Base-by-base conservation (phyloP, 2,797 vertebrate species). In the Rhinoraja longicauda region DNA sequence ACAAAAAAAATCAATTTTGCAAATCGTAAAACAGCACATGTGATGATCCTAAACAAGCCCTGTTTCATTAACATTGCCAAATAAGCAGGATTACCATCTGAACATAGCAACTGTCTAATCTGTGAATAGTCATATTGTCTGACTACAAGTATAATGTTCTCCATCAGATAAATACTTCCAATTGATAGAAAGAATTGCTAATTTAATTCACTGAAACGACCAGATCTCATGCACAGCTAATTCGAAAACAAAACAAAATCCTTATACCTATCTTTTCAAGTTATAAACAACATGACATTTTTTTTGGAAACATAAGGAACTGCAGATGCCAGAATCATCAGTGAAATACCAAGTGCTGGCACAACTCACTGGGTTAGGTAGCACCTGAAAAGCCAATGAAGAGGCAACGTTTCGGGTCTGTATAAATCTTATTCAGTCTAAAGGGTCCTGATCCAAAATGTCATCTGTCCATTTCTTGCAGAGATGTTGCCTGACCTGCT, bases 81-180 rank as follows among this genome's bases (percentile, higher is more conserved):
- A 5, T n/a, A 29, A 32, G 64, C 32, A 88, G n/a, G 19, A 64
- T 67, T 67, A 17, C 84, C 84, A 88, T 64, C 64, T 64, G 62
- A 32, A 88, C 84, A 88, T 21, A n/a, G 64, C 9, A 15, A 88
- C 64, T 64, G n/a, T 88, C 8, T 67, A 88, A 67, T 88, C 64
- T 32, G 26, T 36, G n/a, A 88, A 59, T 59, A 21, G 62, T 36
- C 17, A 88, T 36, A 64, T 62, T 88, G 57, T 88, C 84, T 62
- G 81, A 59, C 53, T n/a, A n/a, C 17, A 67, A 67, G 10, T 36
- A 88, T 67, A 67, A 67, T 21, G 64, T 36, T 88, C 62, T 36
- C 59, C 81, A 59, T 59, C 26, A 57, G n/a, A 88, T 67, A 88
- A 88, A 36, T 5, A 88, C n/a, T 88, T 88, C n/a, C 36, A 86